Evolutionary conservation across 2,797 vertebrate species (phyloP).

Genomic region (Sebastiscus tertius): DNA sequence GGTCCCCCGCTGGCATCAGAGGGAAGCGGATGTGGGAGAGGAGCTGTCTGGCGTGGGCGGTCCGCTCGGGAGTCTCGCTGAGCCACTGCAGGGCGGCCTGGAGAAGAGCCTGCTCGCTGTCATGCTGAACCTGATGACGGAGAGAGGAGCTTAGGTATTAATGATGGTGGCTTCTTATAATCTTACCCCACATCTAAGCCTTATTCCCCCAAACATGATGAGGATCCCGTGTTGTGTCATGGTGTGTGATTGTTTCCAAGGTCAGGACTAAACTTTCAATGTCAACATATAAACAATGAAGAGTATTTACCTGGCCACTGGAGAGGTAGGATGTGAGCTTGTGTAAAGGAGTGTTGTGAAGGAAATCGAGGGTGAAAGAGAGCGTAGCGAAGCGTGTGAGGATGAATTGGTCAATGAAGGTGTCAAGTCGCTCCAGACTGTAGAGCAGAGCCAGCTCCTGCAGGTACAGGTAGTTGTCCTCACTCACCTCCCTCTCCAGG

Average conservation of each 20-base stretch:
- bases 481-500: conserved; percentile 91
- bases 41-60: conserved; percentile 82
- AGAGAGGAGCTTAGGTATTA: neutral
- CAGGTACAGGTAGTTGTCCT: conserved; percentile 94
- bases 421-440: conserved; percentile 90
- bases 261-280: neutral
- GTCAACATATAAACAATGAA: no score
- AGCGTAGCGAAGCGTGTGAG: conserved; percentile 87
- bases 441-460: conserved; percentile 94
- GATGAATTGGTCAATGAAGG: conserved; percentile 91
- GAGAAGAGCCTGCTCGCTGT: conserved; percentile 89
- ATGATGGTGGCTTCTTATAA: neutral
- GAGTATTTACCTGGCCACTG: conserved; percentile 75
- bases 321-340: conserved; percentile 90
- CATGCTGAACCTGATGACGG: conserved; percentile 84
- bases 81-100: conserved; percentile 92
- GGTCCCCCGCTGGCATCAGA: conserved; percentile 87
- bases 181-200: neutral
- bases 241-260: neutral
- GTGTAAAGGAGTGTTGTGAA: conserved; percentile 85
- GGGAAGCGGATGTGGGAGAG: conserved; percentile 92
- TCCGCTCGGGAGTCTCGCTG: conserved; percentile 85
- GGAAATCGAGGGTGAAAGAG: conserved; percentile 88
- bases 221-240: neutral
- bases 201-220: neutral